Percentiles rank a stretch among this genome's conserved stretches.
Evolutionary conservation across 2,797 vertebrate genomes (phyloP).

Genomic region (Gouania willdenowi): DNA sequence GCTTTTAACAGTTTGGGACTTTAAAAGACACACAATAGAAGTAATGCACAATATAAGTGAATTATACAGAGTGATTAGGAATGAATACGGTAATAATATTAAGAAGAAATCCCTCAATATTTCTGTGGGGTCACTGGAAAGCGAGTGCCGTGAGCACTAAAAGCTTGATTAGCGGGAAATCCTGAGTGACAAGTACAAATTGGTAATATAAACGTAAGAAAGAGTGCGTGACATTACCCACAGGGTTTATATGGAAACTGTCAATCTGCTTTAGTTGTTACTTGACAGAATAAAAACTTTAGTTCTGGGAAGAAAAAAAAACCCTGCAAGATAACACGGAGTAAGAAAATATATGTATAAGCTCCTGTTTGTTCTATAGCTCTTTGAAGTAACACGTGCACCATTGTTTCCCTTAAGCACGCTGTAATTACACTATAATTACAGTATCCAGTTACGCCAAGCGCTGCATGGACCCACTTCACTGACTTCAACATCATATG

Average conservation of each 20-base stretch:
- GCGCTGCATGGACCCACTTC: constrained; percentile 17
- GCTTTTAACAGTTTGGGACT: not conserved
- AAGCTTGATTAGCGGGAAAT: constrained; percentile 17
- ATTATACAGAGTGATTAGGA: constrained; percentile 35
- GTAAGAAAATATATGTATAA: constrained; percentile 11
- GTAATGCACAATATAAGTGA: constrained; percentile 23
- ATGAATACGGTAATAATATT: no score
- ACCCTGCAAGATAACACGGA: not conserved
- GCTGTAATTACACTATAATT: constrained; percentile 46
- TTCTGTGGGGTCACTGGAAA: no score
- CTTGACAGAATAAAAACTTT: constrained; percentile 4
- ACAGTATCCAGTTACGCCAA: constrained; percentile 34
- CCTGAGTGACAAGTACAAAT: constrained; percentile 20
- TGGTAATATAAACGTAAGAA: constrained; percentile 48
- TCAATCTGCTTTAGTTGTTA: no score
- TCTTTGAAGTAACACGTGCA: constrained; percentile 16
- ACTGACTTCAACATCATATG: constrained; percentile 22
- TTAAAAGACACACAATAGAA: constrained; percentile 8
- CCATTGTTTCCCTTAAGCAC: constrained; percentile 19
- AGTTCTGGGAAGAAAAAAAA: no score
- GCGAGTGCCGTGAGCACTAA: constrained; percentile 31
- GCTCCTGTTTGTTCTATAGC: constrained; percentile 22
- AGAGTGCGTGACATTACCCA: constrained; percentile 36
- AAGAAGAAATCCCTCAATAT: no score
- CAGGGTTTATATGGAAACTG: no score